A percentile compares a stretch with the other conserved stretches of the same genome.
phyloP scores from a whole-genome alignment of 2,113 vertebrate species.

The Misgurnus mizolepis region DNA sequence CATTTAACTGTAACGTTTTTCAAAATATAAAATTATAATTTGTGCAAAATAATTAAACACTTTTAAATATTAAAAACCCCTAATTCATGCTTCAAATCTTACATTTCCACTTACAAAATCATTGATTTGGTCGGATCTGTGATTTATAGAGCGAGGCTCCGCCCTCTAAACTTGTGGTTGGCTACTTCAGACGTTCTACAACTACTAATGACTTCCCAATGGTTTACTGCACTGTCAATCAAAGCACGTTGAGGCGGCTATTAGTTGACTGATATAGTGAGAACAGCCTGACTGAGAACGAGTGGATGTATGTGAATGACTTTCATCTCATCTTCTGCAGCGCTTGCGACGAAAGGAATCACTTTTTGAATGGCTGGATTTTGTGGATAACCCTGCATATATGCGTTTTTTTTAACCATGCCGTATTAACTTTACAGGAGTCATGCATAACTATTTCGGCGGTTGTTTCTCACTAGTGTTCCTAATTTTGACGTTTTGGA shows the following conservation, averaged over 20 bases:
- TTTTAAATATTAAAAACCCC: not conserved
- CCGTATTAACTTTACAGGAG: slow-evolving; percentile 63
- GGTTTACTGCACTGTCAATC: slow-evolving; percentile 59
- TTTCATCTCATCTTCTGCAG: slow-evolving; percentile 45
- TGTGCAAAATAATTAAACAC: not conserved
- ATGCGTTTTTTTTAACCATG: slow-evolving; percentile 58
- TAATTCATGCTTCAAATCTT: not conserved
- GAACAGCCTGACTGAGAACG: slow-evolving; percentile 24
- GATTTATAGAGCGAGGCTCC: slow-evolving; percentile 25
- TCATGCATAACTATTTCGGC: slow-evolving; percentile 73
- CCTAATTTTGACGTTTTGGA: slow-evolving; percentile 65
- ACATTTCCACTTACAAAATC: not conserved
- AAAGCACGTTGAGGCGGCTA: slow-evolving; percentile 47
- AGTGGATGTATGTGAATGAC: slow-evolving; percentile 47
- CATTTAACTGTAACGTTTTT: not conserved
- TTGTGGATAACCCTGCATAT: slow-evolving; percentile 35
- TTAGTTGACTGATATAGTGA: slow-evolving; percentile 60
- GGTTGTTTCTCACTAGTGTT: slow-evolving; percentile 63
- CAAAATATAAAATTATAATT: not conserved
- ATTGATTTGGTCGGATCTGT: not conserved
- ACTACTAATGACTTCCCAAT: slow-evolving; percentile 54
- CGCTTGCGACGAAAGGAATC: slow-evolving; percentile 42
- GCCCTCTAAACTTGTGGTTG: slow-evolving; percentile 56
- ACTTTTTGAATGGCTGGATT: slow-evolving; percentile 30
- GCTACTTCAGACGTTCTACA: slow-evolving; percentile 25